Base-by-base conservation (phyloP, 2,113 vertebrate species). In the Xiphophorus couchianus region DNA sequence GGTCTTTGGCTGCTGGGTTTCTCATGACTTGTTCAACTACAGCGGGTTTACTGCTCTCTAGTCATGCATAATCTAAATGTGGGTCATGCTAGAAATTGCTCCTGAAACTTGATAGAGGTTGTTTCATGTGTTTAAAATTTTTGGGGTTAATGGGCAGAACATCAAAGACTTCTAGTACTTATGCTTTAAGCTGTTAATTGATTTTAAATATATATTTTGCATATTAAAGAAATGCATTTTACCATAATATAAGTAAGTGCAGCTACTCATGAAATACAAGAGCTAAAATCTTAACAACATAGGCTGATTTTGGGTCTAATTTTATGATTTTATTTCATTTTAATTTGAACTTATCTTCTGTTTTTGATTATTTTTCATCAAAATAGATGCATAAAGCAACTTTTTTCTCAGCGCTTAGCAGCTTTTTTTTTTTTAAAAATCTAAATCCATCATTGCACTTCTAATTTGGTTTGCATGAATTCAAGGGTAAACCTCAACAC, bases 51-150 rank as follows among this genome's bases (percentile, higher is more conserved):
- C 75, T 77, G 54, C 48, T 74, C 29, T 71, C 61, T 73, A 68
- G 67, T 88, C 77, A 71, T 48, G 62, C 80, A 66, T 70, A 39
- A 48, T 82, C 65, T 68, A 78, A 89, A 86, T 92, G 83, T 90
- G 90, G 85, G 91, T 91, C 90, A 90, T 27, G 19, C 72, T 68
- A 82, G 62, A 71, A 88, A 78, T 82, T 69, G 62, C 63, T 73
- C 22, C 72, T 51, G 73, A 77, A 88, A 86, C 65, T 42, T 84
- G 78, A 86, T 77, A 71, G n/a, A 67, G 66, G 30, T 11, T 22
- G 35, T 35, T 76, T 9, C 44, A 33, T 31, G 31, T 62, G 76
- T 77, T 75, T 33, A 51, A 74, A 15, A 66, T 66, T 60, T 66
- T 79, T 74, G 69, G 29, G 17, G 44, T 70, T 65, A 37, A 63